Base-by-base conservation (phyloP, 2,888 invertebrate genomes). In the Platycnemis pennipes region DNA sequence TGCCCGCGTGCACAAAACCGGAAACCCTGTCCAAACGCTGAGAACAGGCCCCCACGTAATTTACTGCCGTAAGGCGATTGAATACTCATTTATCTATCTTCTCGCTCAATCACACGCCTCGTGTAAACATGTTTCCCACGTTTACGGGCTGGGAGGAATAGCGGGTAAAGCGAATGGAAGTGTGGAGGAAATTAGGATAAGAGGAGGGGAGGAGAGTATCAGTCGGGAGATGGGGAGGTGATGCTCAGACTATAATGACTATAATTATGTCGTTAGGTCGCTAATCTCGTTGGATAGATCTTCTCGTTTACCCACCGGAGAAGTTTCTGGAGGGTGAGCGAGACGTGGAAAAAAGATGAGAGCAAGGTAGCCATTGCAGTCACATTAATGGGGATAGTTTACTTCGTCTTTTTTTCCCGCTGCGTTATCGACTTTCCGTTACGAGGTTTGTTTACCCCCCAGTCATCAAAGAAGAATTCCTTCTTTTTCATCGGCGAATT, bases 221-320 rank as follows among this genome's bases (percentile, higher is more conserved):
- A 91, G 44, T 26, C 22, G 44, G 86, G 22, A 86, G 42, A 44
- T 16, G 44, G 44, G 87, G n/a, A 45, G 44, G 22, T n/a, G 44
- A 13, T 91, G 44, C 44, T 69, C 13, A 26, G 56, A 44, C 91
- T 69, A 37, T 77, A 8, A 45, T 22, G 91, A 44, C 42, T 63
- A 63, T 91, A 44, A 91, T 63, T 91, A 63, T 91, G 91, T 91
- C 91, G 91, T 91, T 91, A 91, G 56, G 42, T 45, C 63, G 91
- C 56, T 91, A 69, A 44, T 91, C 91, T 91, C 44, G 63, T 44
- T n/a, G 44, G 91, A 91, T 91, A 63, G 63, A 91, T 91, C 91
- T 45, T 44, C 26, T 63, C 63, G 63, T 45, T 63, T 91, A 22
- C 22, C 45, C 56, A n/a, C 69, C n/a, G 13, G 77, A n/a, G 22